Evolutionary conservation across 2,113 vertebrate species (phyloP), one percentile per base, ranked within the genome.

Genomic region (Percopsis transmontana): DNA sequence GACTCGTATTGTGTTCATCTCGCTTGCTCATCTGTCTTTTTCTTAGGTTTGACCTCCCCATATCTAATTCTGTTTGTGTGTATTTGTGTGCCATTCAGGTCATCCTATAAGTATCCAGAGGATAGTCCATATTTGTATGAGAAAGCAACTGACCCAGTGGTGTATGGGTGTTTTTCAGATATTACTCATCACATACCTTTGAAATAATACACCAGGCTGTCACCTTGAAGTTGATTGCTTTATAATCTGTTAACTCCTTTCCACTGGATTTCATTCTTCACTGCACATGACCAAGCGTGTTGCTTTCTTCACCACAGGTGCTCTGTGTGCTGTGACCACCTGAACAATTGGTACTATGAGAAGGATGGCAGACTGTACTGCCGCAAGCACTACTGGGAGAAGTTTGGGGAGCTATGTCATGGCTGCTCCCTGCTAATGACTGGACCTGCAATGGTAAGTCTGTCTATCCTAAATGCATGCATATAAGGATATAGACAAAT

Each of bases 341-440:
- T 98, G 80, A 95, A 93, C 24, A 96, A 96, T 91, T 97, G 96
- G 96, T 96, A 98, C 92, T 97, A 96, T 1, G 94, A 97, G 87
- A 95, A 96, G 60, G 93, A 96, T 0, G 95, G 95, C 33, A 95
- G 94, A 77, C 92, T 98, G 40, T 98, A 95, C 87, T 98, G 96
- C 77, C 94, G 92, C 80, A 95, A 94, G 73, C 95, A 98, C 90
- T 98, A 97, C 92, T 95, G 94, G 94, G 92, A 93, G 84, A 95
- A 95, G 76, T 98, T 97, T 74, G 96, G 96, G 44, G 96, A 97
- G 72, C 92, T 94, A 67, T 99, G 97, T 85, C 95, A 98, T 0
- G 96, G 96, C 23, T 99, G 97, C 87, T 96, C 96, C 59, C 90
- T 98, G 79, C 93, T 96, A 56, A 96, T 99, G 95, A 99, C 96